Conservation (phyloP, 1,140 invertebrate genomes). For the Argopecten irradians region DNA sequence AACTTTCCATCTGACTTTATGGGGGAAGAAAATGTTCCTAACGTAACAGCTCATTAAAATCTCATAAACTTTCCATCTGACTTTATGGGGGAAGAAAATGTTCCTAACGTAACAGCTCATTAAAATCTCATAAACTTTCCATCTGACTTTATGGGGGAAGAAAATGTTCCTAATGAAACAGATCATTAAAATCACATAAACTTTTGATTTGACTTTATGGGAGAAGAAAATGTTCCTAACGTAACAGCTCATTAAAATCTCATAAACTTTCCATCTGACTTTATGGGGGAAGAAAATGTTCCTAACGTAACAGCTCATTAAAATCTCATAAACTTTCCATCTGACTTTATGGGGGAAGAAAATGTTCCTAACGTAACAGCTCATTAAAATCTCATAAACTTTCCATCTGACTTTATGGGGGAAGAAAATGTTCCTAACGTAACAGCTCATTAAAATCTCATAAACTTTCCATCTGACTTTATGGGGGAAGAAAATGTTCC, state of each 20-base stretch:
- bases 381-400: neutral
- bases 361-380: neutral
- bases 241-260: neutral
- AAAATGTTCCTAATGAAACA: neutral
- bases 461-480: constrained; percentile 90
- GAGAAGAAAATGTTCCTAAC: neutral
- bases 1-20: no score
- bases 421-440: neutral
- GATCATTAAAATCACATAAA: neutral
- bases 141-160: neutral
- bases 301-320: neutral
- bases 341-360: neutral
- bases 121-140: neutral
- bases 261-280: neutral
- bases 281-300: neutral
- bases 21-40: neutral
- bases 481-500: neutral
- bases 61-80: neutral
- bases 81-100: neutral
- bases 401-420: no score
- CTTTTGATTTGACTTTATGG: neutral
- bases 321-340: neutral
- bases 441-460: constrained; percentile 85
- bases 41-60: neutral
- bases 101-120: neutral